A percentile compares a stretch with the other conserved stretches of the same genome.
phyloP scores from a whole-genome alignment of 2,113 vertebrate genomes.

The Apaloderma vittatum region DNA sequence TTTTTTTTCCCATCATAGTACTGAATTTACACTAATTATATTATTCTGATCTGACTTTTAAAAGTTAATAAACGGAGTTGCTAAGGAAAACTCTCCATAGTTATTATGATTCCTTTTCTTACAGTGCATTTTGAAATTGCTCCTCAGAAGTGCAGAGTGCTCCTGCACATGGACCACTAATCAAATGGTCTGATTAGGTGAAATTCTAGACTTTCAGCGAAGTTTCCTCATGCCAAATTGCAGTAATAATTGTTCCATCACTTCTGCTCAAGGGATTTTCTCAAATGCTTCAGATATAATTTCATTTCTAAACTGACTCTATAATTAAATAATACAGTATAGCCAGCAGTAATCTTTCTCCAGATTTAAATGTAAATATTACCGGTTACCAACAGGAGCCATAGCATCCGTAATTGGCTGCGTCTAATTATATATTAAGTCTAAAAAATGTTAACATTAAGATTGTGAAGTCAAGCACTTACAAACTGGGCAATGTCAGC shows the following conservation, averaged over 20 bases:
- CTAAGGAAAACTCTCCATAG: neutral
- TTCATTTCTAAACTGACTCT: slow-evolving; percentile 52
- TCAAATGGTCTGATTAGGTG: slow-evolving; percentile 53
- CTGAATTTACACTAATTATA: slow-evolving; percentile 1
- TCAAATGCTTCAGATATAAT: slow-evolving; percentile 49
- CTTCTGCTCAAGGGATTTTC: slow-evolving; percentile 44
- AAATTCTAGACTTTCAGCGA: slow-evolving; percentile 54
- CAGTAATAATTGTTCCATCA: slow-evolving; percentile 41
- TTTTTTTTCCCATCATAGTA: neutral
- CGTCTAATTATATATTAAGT: neutral
- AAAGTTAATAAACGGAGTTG: neutral
- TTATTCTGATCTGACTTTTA: slow-evolving; percentile 19
- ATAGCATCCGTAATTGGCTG: slow-evolving; percentile 21
- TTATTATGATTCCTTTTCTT: slow-evolving; percentile 24
- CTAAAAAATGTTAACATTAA: neutral
- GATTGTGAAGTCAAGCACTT: neutral
- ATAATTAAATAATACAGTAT: slow-evolving; percentile 61
- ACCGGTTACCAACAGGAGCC: neutral
- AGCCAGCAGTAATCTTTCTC: slow-evolving; percentile 30
- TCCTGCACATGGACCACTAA: neutral
- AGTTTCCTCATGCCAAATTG: slow-evolving; percentile 40
- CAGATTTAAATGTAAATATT: slow-evolving; percentile 57
- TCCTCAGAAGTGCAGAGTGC: neutral
- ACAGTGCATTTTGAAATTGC: slow-evolving; percentile 13
- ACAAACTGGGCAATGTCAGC: neutral